phyloP scores from a whole-genome alignment of 2,888 invertebrate genomes.

The Beris morrisii region DNA sequence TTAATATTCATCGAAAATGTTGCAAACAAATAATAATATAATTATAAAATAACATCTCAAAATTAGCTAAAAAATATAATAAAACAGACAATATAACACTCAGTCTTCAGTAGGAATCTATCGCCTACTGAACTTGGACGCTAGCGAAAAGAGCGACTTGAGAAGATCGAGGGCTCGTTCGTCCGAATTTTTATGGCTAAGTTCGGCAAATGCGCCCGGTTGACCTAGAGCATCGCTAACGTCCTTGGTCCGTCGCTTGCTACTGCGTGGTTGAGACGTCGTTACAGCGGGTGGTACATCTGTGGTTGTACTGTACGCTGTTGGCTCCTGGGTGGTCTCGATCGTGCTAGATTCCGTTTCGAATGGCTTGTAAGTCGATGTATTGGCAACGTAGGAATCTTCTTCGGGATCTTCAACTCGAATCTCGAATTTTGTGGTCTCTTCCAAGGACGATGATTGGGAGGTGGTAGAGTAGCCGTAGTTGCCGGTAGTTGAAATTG shows the following conservation, averaged over 20 bases:
- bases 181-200: slow-evolving; percentile 66
- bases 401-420: slow-evolving; percentile 51
- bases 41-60: too few species aligned
- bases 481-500: slow-evolving; percentile 26
- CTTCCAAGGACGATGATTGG: slow-evolving; percentile 42
- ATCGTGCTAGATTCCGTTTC: slow-evolving; percentile 30
- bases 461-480: slow-evolving; percentile 13
- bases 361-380: slow-evolving; percentile 22
- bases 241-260: slow-evolving; percentile 41
- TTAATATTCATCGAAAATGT: too few species aligned
- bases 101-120: slow-evolving; percentile 38
- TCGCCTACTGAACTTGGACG: slow-evolving; percentile 76
- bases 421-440: slow-evolving; percentile 54
- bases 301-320: slow-evolving; percentile 40
- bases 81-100: slow-evolving; percentile 4
- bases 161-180: slow-evolving; percentile 79
- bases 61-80: slow-evolving; percentile 1
- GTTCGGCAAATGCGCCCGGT: slow-evolving; percentile 51
- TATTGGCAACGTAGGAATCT: slow-evolving; percentile 6
- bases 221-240: slow-evolving; percentile 41
- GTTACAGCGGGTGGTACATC: slow-evolving; percentile 41
- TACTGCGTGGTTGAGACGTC: slow-evolving; percentile 43
- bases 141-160: slow-evolving; percentile 80
- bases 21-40: too few species aligned
- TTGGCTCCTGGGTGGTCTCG: slow-evolving; percentile 48